Evolutionary conservation across 2,113 vertebrate species (phyloP).

Genomic region (Bufo bufo): DNA sequence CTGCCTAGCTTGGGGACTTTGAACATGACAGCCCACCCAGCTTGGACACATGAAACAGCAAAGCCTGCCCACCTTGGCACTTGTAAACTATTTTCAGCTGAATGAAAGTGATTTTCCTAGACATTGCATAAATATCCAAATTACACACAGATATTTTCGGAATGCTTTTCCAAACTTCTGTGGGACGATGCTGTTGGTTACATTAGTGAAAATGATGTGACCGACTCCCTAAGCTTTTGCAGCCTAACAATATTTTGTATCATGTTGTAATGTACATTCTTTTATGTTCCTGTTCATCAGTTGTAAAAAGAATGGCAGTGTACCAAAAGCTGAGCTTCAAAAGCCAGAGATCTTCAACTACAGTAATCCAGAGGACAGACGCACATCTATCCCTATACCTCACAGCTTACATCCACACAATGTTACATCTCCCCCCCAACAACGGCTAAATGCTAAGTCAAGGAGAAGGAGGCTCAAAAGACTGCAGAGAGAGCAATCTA

Average conservation of each 20-base stretch:
- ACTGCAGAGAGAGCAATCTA: not conserved
- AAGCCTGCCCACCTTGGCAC: no score
- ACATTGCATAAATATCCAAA: no score
- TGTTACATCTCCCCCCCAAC: not conserved
- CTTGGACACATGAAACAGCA: no score
- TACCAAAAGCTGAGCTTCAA: constrained; percentile 67
- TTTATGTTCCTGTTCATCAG: constrained; percentile 57
- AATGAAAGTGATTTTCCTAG: no score
- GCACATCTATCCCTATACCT: not conserved
- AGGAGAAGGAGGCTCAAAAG: constrained; percentile 2
- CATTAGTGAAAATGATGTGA: no score
- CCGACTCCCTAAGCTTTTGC: not conserved
- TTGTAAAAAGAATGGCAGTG: constrained; percentile 63
- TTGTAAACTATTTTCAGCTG: no score
- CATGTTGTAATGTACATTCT: not conserved
- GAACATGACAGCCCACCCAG: no score
- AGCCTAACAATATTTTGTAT: not conserved
- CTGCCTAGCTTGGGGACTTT: no score
- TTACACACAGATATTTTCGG: no score
- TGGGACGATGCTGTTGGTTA: no score
- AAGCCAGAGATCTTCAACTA: constrained; percentile 64
- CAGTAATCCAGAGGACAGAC: constrained; percentile 13
- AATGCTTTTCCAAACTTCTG: no score
- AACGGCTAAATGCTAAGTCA: not conserved
- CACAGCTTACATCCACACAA: not conserved